phyloP scores from a whole-genome alignment of 2,113 vertebrate species.

The Machaerirhynchus nigripectus region DNA sequence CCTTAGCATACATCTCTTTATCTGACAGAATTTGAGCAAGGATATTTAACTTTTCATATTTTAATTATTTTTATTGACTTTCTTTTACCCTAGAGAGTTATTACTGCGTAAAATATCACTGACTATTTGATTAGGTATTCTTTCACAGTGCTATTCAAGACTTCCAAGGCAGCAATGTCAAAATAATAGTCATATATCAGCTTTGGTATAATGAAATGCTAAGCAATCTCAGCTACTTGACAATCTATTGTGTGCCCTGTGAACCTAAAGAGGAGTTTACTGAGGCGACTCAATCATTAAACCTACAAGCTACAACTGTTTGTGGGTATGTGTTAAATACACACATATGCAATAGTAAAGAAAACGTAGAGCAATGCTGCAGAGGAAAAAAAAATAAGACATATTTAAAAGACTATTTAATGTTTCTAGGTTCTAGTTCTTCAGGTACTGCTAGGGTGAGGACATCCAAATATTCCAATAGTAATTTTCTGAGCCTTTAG shows the following conservation, averaged over 20 bases:
- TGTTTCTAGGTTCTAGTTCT: neutral
- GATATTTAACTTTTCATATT: constrained; percentile 9
- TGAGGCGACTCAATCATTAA: neutral
- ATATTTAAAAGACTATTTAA: neutral
- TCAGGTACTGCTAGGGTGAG: neutral
- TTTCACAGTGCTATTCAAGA: neutral
- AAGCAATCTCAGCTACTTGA: neutral
- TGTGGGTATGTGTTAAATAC: neutral
- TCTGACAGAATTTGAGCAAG: neutral
- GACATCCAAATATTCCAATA: neutral
- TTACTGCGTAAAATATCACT: neutral
- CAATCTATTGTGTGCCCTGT: neutral
- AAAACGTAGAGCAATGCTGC: neutral
- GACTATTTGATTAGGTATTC: constrained; percentile 8
- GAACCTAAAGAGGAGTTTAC: neutral
- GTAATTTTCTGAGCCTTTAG: neutral
- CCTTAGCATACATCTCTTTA: neutral
- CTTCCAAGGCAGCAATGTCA: constrained; percentile 6
- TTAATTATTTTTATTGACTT: constrained; percentile 46
- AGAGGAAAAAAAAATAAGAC: neutral
- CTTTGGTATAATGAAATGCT: neutral
- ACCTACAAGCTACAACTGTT: neutral
- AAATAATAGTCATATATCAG: constrained; percentile 39
- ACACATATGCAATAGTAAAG: neutral
- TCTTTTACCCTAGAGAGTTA: constrained; percentile 3